These are phyloP conservation scores for Suillia variegata DNA, from an alignment of 2,888 invertebrate species.

Conservation along the genomic window DNA sequence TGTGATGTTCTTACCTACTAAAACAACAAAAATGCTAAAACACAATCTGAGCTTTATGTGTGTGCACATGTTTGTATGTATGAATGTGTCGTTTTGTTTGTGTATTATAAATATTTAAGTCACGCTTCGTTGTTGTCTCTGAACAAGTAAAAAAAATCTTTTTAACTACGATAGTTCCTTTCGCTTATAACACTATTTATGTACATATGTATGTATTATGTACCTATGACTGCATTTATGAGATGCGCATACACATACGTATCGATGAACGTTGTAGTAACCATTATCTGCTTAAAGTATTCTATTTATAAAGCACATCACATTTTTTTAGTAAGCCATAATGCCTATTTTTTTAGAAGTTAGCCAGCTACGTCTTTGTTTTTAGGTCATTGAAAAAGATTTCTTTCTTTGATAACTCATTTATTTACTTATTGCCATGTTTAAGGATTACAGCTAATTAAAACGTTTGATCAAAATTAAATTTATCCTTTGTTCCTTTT, in stretches of 20 bases:
- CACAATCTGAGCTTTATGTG: neutral
- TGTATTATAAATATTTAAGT: neutral
- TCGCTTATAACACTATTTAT: too few relatives aligned
- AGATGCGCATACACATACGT: neutral
- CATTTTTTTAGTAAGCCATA: too few relatives aligned
- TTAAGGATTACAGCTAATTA: too few relatives aligned
- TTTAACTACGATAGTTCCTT: too few relatives aligned
- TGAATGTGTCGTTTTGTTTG: neutral
- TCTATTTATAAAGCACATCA: neutral
- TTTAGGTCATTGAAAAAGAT: too few relatives aligned
- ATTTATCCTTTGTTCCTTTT: too few relatives aligned
- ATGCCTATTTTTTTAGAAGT: too few relatives aligned
- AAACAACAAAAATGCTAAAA: neutral
- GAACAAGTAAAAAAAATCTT: too few relatives aligned
- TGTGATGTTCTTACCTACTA: neutral
- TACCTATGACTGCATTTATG: neutral
- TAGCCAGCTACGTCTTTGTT: too few relatives aligned
- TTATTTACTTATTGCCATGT: too few relatives aligned
- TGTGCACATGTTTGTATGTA: neutral
- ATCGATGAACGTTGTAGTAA: neutral
- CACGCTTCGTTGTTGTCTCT: neutral
- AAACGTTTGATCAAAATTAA: too few relatives aligned
- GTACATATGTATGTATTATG: neutral
- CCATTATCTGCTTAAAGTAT: neutral
- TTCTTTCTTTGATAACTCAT: too few relatives aligned